Conservation (phyloP, 2,797 vertebrate genomes). For the Mormyrus hasselquistii region DNA sequence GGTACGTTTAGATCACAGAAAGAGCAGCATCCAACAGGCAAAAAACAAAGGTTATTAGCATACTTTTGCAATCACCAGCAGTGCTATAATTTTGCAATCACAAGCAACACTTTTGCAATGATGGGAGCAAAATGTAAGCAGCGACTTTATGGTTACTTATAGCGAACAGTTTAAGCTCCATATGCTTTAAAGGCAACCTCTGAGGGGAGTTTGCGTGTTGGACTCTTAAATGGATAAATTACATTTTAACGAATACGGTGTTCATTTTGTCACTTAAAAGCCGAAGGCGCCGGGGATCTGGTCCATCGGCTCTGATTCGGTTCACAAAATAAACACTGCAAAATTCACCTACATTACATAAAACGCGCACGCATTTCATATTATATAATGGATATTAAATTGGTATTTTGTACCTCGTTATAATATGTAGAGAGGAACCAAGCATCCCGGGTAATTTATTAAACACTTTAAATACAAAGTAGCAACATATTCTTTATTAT, state of each 20-base stretch:
- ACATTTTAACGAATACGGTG: neutral
- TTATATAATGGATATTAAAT: neutral
- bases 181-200: neutral
- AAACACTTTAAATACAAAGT: neutral
- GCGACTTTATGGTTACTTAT: neutral
- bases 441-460: neutral
- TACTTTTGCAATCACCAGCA: neutral
- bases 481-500: neutral
- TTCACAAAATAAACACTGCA: neutral
- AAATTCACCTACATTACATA: neutral
- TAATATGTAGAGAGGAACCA: neutral
- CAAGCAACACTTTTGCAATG: neutral
- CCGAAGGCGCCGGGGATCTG: neutral
- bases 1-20: neutral
- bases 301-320: neutral
- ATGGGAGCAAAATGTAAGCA: neutral
- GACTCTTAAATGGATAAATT: neutral
- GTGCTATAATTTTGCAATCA: neutral
- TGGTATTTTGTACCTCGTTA: neutral
- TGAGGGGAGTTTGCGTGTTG: neutral
- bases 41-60: neutral
- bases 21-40: neutral
- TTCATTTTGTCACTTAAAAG: neutral
- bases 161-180: neutral
- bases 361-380: neutral